A percentile compares a stretch with the other conserved stretches of the same genome.
Conservation (phyloP, 2,113 vertebrate species). For the Leucosticte australis region DNA sequence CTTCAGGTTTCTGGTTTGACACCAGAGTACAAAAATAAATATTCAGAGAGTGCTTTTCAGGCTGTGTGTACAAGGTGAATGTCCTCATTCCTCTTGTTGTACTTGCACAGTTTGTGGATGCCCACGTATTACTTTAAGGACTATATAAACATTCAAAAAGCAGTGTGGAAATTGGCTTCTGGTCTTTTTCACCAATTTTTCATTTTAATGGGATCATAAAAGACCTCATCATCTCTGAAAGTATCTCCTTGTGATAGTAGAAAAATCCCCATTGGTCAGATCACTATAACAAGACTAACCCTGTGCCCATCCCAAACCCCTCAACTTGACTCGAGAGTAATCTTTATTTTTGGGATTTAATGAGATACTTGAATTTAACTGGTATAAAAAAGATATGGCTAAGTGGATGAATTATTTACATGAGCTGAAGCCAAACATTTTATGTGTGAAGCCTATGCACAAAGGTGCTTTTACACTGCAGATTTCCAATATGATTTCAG, state of each 20-base stretch:
- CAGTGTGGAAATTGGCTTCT: not conserved
- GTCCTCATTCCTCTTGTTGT: not conserved
- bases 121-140: not conserved
- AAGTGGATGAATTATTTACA: not conserved
- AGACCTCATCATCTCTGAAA: not conserved
- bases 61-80: not conserved
- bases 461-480: not conserved
- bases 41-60: not conserved
- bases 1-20: not conserved
- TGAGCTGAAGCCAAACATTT: not conserved
- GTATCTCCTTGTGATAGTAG: not conserved
- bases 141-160: slow-evolving; percentile 7
- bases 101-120: not conserved
- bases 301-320: not conserved
- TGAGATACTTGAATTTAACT: not conserved
- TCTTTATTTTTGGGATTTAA: not conserved
- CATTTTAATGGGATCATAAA: not conserved
- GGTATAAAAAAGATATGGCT: not conserved
- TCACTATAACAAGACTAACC: not conserved
- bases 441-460: not conserved
- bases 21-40: not conserved
- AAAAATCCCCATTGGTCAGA: not conserved
- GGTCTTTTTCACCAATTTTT: not conserved
- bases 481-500: not conserved
- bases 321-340: not conserved